A percentile compares a stretch with the other conserved stretches of the same genome.
Evolutionary conservation across 2,797 vertebrate species (phyloP).

Genomic region (Danio albolineatus): DNA sequence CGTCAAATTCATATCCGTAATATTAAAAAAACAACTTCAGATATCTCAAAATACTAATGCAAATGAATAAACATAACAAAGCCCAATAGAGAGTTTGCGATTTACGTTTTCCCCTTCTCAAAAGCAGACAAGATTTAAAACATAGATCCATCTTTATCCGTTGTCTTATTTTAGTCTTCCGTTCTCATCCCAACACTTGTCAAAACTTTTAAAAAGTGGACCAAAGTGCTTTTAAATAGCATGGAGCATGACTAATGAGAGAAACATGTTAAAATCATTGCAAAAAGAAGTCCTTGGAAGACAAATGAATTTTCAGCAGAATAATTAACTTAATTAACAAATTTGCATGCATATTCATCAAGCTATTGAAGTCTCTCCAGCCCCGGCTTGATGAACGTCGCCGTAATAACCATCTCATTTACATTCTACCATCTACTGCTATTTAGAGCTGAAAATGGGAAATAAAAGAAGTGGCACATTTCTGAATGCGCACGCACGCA

Average conservation of each 20-base stretch:
- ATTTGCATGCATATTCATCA: conserved; percentile 98
- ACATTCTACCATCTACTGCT: conserved; percentile 92
- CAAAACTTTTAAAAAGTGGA: conserved; percentile 79
- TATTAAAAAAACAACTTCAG: neutral
- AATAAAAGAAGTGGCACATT: conserved; percentile 59
- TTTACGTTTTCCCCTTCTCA: neutral
- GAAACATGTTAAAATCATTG: conserved; percentile 92
- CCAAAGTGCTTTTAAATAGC: conserved; percentile 90
- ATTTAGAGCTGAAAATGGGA: conserved; percentile 79
- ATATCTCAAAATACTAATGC: neutral
- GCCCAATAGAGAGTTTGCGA: neutral
- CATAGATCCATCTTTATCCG: neutral
- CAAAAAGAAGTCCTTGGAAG: conserved; percentile 92
- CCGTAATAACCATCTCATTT: conserved; percentile 98
- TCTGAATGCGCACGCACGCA: conserved; percentile 33
- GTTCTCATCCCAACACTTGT: conserved; percentile 35
- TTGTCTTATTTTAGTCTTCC: conserved; percentile 25
- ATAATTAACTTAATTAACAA: conserved; percentile 99
- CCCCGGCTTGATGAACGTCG: conserved; percentile 93
- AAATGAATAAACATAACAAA: neutral
- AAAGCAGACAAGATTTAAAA: neutral
- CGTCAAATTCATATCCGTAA: neutral
- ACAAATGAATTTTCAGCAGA: conserved; percentile 96
- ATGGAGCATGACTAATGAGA: conserved; percentile 90
- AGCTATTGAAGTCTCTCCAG: conserved; percentile 95